Base-by-base conservation (phyloP, 2,113 vertebrate genomes). In the Pelvicachromis taeniatus region DNA sequence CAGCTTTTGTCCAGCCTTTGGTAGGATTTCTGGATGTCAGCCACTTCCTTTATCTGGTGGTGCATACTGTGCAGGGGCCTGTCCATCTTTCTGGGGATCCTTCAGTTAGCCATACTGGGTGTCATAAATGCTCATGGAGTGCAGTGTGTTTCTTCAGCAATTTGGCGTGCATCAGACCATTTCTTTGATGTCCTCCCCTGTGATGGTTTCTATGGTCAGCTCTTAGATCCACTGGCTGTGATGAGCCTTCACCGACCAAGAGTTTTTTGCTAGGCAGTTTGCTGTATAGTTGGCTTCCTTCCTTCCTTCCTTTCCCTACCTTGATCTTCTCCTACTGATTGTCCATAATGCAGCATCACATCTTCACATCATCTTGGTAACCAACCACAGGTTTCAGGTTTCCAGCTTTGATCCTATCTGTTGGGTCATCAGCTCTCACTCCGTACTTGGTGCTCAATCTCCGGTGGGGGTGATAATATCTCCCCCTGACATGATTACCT, bases 71-170 rank as follows among this genome's bases (percentile, higher is more conserved):
- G 12, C 54, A 0, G 54, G 23, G 12, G 54, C n/a, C 21, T 13
- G 12, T 29, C 54, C 54, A 26, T 29, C 54, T 56, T 56, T 56
- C 54, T 56, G 12, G 54, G 54, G 23, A 56, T 26, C 0, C 54
- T 26, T 56, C 23, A 26, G 54, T 23, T 3, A 56, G 54, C 23
- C 54, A 56, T 0, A 29, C 14, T 3, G 12, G 54, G 54, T 0
- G 4, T 56, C 23, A 56, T 3, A 26, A 23, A 29, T 26, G 12
- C 54, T 14, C 23, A 26, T 2, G 54, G 6, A 56, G 54, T 8
- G 54, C 12, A 56, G 23, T 26, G 12, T 14, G 54, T 0, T 56
- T 56, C 1, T 56, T 56, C 23, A 56, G 54, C 23, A 56, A 56
- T 23, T 26, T 56, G 4, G 23, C 12, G 4, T 56, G 12, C 54